Base-by-base conservation (phyloP, 1,140 invertebrate genomes). In the Planococcus citri region DNA sequence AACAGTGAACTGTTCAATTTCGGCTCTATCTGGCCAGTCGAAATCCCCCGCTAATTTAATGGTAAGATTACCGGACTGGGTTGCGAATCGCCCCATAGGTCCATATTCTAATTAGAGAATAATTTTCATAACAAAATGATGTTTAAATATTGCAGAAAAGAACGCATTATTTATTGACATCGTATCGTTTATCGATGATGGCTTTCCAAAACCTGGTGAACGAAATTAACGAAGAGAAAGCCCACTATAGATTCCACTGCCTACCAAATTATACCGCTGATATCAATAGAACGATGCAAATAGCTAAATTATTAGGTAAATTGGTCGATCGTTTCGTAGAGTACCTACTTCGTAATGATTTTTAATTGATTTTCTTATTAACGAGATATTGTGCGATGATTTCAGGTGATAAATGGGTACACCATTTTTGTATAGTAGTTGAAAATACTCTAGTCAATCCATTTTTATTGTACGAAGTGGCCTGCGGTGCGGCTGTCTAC, bases 371-470 rank as follows among this genome's bases (percentile, higher is more conserved):
- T n/a, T n/a, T n/a, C n/a, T n/a, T 22, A 58, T 58, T 20, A 3
- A 58, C 6, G 4, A 20, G 3, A 4, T 20, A 8, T 22, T 60
- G 1, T 25, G 67, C 37, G 72, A 74, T 72, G 72, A 68, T 76
- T n/a, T 33, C 75, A 87, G 94, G 94, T 37, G 90, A 92, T 9
- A 91, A 93, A 76, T 96, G 95, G 80, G 82, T 97, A 29, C 94
- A 97, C 79, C 94, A 97, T 79, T 94, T 97, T 77, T 97, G 94
- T 80, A 86, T 95, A 58, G 95, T 91, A 80, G 91, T 92, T 0
- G 92, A 95, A 2, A 95, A 94, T 79, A 94, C 92, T n/a, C 91
- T 98, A 64, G 90, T 95, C 37, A 96, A 92, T 80, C 95, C 95
- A 1, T 97, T 97, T 79, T 87, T 97, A 20, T 81, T 98, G 74